Conservation (phyloP, 2,888 invertebrate species). For the Argyresthia albistria region DNA sequence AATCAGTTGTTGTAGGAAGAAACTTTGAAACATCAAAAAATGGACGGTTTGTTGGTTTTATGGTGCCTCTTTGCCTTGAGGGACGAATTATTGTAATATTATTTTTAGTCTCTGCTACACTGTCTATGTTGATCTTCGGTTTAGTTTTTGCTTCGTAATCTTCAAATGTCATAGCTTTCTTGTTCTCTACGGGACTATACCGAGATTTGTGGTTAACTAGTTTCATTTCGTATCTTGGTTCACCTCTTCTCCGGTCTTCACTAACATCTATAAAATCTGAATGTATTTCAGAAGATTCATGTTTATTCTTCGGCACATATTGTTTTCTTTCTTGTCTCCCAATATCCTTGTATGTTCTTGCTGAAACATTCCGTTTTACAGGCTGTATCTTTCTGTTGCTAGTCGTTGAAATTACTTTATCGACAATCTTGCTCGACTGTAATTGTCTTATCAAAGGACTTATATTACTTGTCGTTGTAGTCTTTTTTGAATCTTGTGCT, state of each 20-base stretch:
- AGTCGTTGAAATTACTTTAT: constrained; percentile 33
- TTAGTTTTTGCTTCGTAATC: constrained; percentile 30
- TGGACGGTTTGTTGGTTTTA: constrained; percentile 16
- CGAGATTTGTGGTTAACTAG: constrained; percentile 41
- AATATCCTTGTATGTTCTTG: constrained; percentile 46
- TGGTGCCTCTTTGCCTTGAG: neutral
- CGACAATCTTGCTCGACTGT: constrained; percentile 47
- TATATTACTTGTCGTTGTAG: constrained; percentile 43
- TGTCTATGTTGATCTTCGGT: neutral
- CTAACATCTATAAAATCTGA: constrained; percentile 40
- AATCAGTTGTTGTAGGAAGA: constrained; percentile 22
- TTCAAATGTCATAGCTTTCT: constrained; percentile 36
- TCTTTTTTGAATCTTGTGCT: constrained; percentile 50
- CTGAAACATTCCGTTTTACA: constrained; percentile 28
- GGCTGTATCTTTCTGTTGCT: constrained; percentile 32
- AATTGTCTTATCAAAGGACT: constrained; percentile 58
- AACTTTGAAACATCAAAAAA: constrained; percentile 29
- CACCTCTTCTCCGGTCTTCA: constrained; percentile 44
- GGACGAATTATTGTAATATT: neutral
- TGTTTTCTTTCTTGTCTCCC: constrained; percentile 42
- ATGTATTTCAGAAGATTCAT: constrained; percentile 16
- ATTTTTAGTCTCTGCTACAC: neutral
- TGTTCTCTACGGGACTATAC: constrained; percentile 45
- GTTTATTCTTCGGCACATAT: constrained; percentile 17
- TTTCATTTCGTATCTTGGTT: constrained; percentile 54